Evolutionary conservation across 1,140 invertebrate genomes (phyloP), one percentile per base, ranked within the genome.

Genomic region (Orchestia grillus): DNA sequence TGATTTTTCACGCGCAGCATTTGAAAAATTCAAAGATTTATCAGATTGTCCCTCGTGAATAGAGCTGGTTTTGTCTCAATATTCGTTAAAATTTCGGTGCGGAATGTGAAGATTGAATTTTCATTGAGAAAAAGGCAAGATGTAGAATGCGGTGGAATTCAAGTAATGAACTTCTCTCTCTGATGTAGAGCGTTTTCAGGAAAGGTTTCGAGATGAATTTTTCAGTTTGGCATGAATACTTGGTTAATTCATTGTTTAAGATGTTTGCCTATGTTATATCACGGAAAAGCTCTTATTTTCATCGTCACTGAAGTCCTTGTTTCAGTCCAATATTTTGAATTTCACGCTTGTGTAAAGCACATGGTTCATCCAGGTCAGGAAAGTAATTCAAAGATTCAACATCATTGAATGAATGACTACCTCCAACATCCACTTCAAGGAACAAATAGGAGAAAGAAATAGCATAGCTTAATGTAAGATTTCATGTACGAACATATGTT

Each of bases 61-160:
- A 41, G 43, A 4, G 4, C 36, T 0, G 6, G 42, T 90, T 90
- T 90, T 90, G 19, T 77, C 28, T 77, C 15, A 4, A 43, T 90
- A 36, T 15, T 43, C 41, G 15, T 90, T 16, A 90, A 90, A 90
- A 42, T 8, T 43, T 90, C 41, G 15, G 16, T 41, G 4, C 88
- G 41, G 88, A 42, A 90, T 42, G 88, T 90, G 88, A 90, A 44
- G 41, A 90, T 90, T 43, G 28, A 90, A 90, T 90, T 42, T 90
- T 90, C 11, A 8, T 41, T 11, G 11, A 11, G 42, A 90, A 90
- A 44, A 42, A 16, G 4, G 88, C n/a, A 90, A 41, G 11, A 53
- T 77, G 3, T 23, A 77, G 28, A 15, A 36, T 77, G 62, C 3
- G 62, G 1, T 23, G 62, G 62, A 77, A 77, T 23, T 36, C 62